Conservation (phyloP, 2,797 vertebrate species). For the Schizopygopsis pylzovi region DNA sequence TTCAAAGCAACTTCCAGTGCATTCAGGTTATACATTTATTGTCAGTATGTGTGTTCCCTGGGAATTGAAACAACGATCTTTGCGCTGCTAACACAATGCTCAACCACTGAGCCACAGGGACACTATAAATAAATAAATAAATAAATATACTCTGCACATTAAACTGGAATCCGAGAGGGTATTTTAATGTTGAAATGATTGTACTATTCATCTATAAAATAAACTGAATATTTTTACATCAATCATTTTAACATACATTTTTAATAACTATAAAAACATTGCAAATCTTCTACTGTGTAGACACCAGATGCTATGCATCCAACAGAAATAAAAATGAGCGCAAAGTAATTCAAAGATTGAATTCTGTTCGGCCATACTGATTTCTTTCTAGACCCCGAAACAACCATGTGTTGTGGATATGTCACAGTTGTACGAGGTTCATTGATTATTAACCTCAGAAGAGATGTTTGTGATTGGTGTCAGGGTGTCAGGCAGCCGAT, state of each 20-base stretch:
- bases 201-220: not conserved
- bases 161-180: not conserved
- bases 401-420: slow-evolving; percentile 24
- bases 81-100: too few relatives aligned
- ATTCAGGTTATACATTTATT: too few relatives aligned
- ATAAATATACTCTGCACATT: too few relatives aligned
- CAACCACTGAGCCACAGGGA: too few relatives aligned
- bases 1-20: too few relatives aligned
- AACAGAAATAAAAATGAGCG: not conserved
- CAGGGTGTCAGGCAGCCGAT: slow-evolving; percentile 33
- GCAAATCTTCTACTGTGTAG: not conserved
- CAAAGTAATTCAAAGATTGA: slow-evolving; percentile 4
- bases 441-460: slow-evolving; percentile 53
- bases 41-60: too few relatives aligned
- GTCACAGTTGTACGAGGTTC: slow-evolving; percentile 38
- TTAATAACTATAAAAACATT: not conserved
- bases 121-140: too few relatives aligned
- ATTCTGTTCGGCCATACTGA: slow-evolving; percentile 10
- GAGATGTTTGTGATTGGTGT: slow-evolving; percentile 56
- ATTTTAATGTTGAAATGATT: not conserved
- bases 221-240: not conserved
- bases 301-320: not conserved
- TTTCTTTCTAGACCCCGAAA: slow-evolving; percentile 2
- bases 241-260: not conserved
- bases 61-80: too few relatives aligned